These are phyloP conservation scores for Squalus acanthias DNA, from an alignment of 2,797 vertebrate species.

Conservation along the genomic window DNA sequence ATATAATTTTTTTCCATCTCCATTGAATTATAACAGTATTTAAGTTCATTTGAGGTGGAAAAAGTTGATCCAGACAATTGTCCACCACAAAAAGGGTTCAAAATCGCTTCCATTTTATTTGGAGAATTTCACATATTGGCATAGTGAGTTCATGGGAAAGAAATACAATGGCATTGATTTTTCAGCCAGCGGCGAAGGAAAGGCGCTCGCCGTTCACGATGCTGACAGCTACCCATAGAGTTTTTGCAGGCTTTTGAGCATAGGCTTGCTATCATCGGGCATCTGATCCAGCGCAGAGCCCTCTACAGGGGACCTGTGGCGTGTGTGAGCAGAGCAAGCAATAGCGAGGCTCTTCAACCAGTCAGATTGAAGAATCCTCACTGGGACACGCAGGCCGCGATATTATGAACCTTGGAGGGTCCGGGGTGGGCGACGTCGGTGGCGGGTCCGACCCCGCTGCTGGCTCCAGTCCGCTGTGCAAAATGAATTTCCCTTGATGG, in stretches of 20 bases:
- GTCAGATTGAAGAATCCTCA: no score
- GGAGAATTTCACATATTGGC: not conserved
- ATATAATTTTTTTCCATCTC: not conserved
- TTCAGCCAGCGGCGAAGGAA: not conserved
- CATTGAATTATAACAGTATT: not conserved
- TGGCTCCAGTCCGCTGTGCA: no score
- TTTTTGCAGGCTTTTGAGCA: no score
- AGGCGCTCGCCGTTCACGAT: no score
- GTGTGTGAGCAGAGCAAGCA: no score
- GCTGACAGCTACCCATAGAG: no score
- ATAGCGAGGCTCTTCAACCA: no score
- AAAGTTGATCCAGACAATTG: not conserved
- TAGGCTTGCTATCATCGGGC: not conserved
- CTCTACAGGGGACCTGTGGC: not conserved
- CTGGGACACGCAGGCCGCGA: no score
- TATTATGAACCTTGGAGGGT: no score
- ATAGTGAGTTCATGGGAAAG: not conserved
- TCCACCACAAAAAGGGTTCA: not conserved
- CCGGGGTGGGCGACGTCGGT: no score
- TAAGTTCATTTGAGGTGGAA: not conserved
- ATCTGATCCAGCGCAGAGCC: not conserved
- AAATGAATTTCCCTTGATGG: no score
- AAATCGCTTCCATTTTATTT: not conserved
- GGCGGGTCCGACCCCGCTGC: no score
- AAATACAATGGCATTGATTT: not conserved